Base-by-base conservation (phyloP, 2,113 vertebrate genomes). In the Terrapene triunguis region DNA sequence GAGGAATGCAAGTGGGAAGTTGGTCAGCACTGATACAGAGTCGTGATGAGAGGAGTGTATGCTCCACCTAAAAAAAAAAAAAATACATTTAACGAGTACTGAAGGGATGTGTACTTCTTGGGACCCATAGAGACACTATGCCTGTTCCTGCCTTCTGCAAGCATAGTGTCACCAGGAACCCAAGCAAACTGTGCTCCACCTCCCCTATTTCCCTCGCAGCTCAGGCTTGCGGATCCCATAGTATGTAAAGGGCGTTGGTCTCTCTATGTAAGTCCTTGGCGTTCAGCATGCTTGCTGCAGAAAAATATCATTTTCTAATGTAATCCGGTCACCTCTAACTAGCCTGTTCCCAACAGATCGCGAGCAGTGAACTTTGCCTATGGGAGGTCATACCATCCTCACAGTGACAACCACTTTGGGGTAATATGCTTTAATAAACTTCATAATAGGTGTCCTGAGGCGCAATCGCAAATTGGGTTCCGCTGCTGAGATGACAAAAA, bases 241-340 rank as follows among this genome's bases (percentile, higher is more conserved):
- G 14, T 72, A 86, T 88, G 11, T 76, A 8, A 80, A 54, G 6
- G 55, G 16, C 19, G 47, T 53, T 65, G 25, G 80, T 27, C 10
- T 55, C 29, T 85, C 80, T 74, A 48, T 88, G 44, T 22, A n/a
- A 82, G 32, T 59, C 55, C 12, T 25, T 91, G 48, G 51, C 89
- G 17, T 55, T 74, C 87, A 89, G 44, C 0, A 0, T 54, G 57
- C 2, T 55, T 90, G 76, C n/a, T 85, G 42, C 14, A 24, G 3
- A 93, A 94, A 62, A 13, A 22, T 5, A 53, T 81, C 55, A 84
- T 16, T 80, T 91, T 92, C 42, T 62, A 0, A 19, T 42, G 48
- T 95, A 29, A 59, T 12, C 24, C 44, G 21, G 92, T 84, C 29
- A 69, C 32, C 5, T 16, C 54, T 93, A 47, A 47, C 44, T 88